Conservation (phyloP, 2,797 vertebrate genomes). For the Anniella stebbinsi region DNA sequence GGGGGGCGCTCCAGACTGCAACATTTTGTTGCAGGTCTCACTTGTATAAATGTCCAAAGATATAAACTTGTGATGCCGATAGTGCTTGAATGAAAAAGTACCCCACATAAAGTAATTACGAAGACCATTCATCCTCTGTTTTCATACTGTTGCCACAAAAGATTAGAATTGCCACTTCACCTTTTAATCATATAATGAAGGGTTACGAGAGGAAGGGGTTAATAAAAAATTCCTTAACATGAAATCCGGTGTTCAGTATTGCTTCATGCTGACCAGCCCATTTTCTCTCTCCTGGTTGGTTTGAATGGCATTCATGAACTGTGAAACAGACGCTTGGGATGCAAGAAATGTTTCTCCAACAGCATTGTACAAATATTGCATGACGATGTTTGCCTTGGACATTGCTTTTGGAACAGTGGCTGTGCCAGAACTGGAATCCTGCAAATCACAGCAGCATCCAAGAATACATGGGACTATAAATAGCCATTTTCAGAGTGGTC, state of each 20-base stretch:
- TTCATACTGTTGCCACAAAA: neutral
- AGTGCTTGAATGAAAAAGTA: no score
- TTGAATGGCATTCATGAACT: neutral
- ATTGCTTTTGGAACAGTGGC: neutral
- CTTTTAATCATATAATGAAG: neutral
- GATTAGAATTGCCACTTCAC: neutral
- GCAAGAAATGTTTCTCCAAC: neutral
- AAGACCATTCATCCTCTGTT: neutral
- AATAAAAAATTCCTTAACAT: neutral
- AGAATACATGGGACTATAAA: constrained; percentile 26
- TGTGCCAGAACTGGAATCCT: constrained; percentile 21
- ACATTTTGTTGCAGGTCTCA: neutral
- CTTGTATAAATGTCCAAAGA: neutral
- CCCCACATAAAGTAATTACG: neutral
- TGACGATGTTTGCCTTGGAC: constrained; percentile 20
- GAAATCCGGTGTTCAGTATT: neutral
- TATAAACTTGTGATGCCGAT: neutral
- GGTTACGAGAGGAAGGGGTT: neutral
- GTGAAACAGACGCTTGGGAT: neutral
- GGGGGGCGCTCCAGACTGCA: neutral
- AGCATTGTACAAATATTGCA: neutral
- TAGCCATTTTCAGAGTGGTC: neutral
- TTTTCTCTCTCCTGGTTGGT: neutral
- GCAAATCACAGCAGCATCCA: neutral
- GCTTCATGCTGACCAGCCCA: neutral